Percentiles rank a stretch among this genome's conserved stretches.
These are phyloP conservation scores for Sylvia atricapilla DNA, from an alignment of 2,113 vertebrate species.

Conservation along the genomic window DNA sequence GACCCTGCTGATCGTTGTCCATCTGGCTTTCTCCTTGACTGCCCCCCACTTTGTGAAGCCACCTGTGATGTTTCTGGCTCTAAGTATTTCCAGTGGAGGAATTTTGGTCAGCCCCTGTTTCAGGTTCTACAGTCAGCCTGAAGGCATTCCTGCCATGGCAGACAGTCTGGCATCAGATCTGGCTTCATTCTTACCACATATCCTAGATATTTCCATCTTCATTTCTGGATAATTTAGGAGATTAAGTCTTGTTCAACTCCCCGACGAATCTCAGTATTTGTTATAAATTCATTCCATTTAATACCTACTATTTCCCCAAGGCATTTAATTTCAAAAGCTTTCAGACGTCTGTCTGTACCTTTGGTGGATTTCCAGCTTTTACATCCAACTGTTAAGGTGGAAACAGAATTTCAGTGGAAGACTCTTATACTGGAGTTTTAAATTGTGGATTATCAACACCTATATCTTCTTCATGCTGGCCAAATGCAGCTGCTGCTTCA, in stretches of 20 bases:
- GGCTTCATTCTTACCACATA: conserved; percentile 45
- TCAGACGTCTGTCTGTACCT: conserved; percentile 29
- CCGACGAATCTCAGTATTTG: conserved; percentile 31
- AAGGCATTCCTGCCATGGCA: conserved; percentile 33
- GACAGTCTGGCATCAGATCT: conserved; percentile 54
- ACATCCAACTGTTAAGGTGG: conserved; percentile 47
- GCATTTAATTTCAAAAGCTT: conserved; percentile 58
- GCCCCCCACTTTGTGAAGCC: not conserved
- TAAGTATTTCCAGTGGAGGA: not conserved
- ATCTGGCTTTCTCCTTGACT: not conserved
- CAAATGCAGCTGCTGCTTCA: not conserved
- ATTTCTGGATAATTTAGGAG: conserved; percentile 63
- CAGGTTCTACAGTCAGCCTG: not conserved
- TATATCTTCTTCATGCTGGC: not conserved
- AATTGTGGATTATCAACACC: not conserved
- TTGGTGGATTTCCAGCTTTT: conserved; percentile 52
- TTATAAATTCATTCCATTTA: conserved; percentile 62
- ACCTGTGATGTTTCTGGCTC: not conserved
- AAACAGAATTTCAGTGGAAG: conserved; percentile 29
- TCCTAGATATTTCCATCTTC: conserved; percentile 58
- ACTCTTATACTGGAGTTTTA: not conserved
- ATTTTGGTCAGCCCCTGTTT: conserved; percentile 9
- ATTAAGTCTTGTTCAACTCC: conserved; percentile 60
- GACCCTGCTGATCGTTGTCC: not conserved
- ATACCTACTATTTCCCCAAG: conserved; percentile 40